Evolutionary conservation across 2,797 vertebrate genomes (phyloP).

Genomic region (Thripadectes ignobilis): DNA sequence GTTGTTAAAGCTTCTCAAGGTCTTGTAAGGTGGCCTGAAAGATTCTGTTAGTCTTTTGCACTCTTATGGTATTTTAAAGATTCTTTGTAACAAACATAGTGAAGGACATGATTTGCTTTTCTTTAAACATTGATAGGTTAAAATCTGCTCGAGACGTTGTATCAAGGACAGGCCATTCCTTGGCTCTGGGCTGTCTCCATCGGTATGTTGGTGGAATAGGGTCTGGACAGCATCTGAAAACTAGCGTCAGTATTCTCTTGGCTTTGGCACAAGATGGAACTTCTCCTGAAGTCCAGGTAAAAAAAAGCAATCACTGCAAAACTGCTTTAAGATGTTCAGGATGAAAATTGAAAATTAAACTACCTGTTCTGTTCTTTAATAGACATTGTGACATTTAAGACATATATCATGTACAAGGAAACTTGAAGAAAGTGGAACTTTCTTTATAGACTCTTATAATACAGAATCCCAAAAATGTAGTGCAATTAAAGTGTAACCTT

Average conservation of each 20-base stretch:
- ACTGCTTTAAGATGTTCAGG: not conserved
- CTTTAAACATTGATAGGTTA: conserved; percentile 76
- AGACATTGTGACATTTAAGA: not conserved
- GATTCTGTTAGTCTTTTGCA: not conserved
- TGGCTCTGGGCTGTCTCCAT: conserved; percentile 98
- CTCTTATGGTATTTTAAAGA: not conserved
- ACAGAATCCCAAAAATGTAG: not conserved
- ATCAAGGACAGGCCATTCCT: conserved; percentile 95
- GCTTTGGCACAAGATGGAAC: conserved; percentile 97
- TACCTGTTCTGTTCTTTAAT: not conserved
- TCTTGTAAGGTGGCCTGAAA: not conserved
- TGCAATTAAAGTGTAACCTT: not conserved
- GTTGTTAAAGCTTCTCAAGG: not conserved
- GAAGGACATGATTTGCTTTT: not conserved
- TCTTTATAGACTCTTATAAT: not conserved
- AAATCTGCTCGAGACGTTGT: conserved; percentile 99
- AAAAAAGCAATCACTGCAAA: not conserved
- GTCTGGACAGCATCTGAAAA: conserved; percentile 97
- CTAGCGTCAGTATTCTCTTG: conserved; percentile 96
- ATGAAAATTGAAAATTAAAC: not conserved
- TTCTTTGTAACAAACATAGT: not conserved
- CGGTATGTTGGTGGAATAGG: conserved; percentile 98
- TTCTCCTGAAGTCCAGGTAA: conserved; percentile 97
- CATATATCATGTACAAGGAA: not conserved
- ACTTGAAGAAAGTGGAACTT: not conserved